A percentile compares a stretch with the other conserved stretches of the same genome.
Evolutionary conservation across 2,113 vertebrate species (phyloP).

Genomic region (Toxotes chatareus): DNA sequence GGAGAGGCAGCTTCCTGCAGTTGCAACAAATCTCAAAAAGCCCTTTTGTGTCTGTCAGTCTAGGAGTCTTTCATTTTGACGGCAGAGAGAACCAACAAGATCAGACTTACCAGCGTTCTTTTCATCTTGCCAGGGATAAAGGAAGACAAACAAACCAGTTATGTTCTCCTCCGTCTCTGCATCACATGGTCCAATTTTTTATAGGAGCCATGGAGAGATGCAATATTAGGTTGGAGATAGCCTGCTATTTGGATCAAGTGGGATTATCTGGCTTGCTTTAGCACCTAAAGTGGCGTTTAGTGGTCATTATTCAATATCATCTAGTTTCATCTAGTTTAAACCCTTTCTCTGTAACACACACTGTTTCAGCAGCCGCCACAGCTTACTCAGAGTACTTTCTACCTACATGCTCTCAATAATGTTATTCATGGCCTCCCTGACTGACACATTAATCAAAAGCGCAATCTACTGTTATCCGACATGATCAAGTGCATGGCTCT

Average conservation of each 20-base stretch:
- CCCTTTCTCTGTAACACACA: not conserved
- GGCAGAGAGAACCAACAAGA: slow-evolving; percentile 64
- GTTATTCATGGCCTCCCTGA: slow-evolving; percentile 56
- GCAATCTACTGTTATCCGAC: slow-evolving; percentile 47
- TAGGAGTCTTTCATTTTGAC: slow-evolving; percentile 73
- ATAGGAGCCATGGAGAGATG: not conserved
- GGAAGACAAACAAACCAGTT: slow-evolving; percentile 70
- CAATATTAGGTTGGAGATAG: not conserved
- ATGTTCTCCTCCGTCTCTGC: slow-evolving; percentile 34
- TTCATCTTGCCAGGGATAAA: slow-evolving; percentile 64
- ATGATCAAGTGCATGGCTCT: slow-evolving; percentile 42
- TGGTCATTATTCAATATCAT: slow-evolving; percentile 12
- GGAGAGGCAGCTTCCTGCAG: slow-evolving; percentile 75
- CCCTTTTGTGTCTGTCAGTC: slow-evolving; percentile 79
- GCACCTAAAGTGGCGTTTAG: slow-evolving; percentile 18
- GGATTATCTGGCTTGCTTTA: slow-evolving; percentile 35
- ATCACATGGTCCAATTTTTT: slow-evolving; percentile 24
- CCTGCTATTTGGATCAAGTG: slow-evolving; percentile 27
- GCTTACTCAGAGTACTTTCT: slow-evolving; percentile 16
- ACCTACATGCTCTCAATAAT: slow-evolving; percentile 16
- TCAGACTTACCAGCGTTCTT: slow-evolving; percentile 61
- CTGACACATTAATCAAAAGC: slow-evolving; percentile 67
- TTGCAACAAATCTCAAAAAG: slow-evolving; percentile 78
- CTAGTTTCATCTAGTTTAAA: not conserved
- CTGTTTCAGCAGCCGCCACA: not conserved